Conservation (phyloP, 2,113 vertebrate genomes). For the Grammomys surdaster region DNA sequence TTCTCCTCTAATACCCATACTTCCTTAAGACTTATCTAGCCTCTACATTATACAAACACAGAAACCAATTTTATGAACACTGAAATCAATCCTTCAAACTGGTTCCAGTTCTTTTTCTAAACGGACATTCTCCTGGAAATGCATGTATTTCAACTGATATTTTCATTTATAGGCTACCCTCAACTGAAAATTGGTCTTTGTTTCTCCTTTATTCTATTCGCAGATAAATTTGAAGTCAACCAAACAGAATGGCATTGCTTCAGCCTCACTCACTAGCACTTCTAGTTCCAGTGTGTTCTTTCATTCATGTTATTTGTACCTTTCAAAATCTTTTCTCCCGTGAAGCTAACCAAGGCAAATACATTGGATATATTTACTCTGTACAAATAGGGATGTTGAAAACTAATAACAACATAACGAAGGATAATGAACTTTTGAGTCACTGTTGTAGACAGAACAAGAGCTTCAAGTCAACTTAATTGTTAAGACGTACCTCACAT, state of each 20-base stretch:
- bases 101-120: background rate
- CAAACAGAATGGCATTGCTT: fast-evolving
- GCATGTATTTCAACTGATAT: background rate
- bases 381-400: background rate
- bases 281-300: background rate
- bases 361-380: background rate
- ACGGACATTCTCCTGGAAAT: background rate
- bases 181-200: background rate
- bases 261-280: background rate
- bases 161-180: background rate
- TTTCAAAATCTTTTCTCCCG: background rate
- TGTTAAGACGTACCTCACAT: background rate
- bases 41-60: background rate
- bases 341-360: background rate
- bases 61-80: background rate
- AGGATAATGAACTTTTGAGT: background rate
- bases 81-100: background rate
- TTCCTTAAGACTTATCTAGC: background rate
- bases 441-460: background rate
- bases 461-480: background rate
- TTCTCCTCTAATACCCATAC: fast-evolving
- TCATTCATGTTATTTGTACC: background rate
- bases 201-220: background rate
- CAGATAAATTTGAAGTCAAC: background rate
- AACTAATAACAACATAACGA: background rate